These are phyloP conservation scores for Poecile atricapillus DNA, from an alignment of 2,113 vertebrate genomes.

Conservation along the genomic window DNA sequence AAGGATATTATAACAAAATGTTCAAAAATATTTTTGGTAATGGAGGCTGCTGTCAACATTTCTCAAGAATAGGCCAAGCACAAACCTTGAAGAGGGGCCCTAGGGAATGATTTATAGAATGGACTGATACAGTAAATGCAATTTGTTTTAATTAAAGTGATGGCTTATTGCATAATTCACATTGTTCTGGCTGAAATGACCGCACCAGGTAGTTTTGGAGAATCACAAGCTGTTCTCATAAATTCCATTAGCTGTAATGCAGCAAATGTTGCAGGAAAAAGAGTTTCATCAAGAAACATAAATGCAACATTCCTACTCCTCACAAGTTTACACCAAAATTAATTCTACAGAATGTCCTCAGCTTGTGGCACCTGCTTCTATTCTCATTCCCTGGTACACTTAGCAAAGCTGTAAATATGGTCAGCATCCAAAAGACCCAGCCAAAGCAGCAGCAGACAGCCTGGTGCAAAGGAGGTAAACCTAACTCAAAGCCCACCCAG, in stretches of 20 bases:
- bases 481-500: background rate
- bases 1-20: slow-evolving; percentile 24
- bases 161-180: slow-evolving; percentile 76
- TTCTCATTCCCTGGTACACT: background rate
- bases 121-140: slow-evolving; percentile 65
- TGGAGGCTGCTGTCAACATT: slow-evolving; percentile 66
- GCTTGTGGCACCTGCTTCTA: background rate
- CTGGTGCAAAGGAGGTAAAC: background rate
- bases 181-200: slow-evolving; percentile 61
- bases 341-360: background rate
- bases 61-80: slow-evolving; percentile 47
- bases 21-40: slow-evolving; percentile 42
- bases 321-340: background rate
- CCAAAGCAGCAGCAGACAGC: background rate
- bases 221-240: slow-evolving; percentile 66
- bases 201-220: slow-evolving; percentile 61
- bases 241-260: slow-evolving; percentile 68
- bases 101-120: slow-evolving; percentile 63
- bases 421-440: background rate
- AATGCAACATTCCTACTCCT: slow-evolving; percentile 18
- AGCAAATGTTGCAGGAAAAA: slow-evolving; percentile 56
- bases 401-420: background rate
- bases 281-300: slow-evolving; percentile 23
- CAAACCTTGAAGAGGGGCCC: slow-evolving; percentile 58
- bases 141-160: slow-evolving; percentile 78